Evolutionary conservation across 2,113 vertebrate species (phyloP), one percentile per base, ranked within the genome.

Genomic region (Sylvicapra grimmia): DNA sequence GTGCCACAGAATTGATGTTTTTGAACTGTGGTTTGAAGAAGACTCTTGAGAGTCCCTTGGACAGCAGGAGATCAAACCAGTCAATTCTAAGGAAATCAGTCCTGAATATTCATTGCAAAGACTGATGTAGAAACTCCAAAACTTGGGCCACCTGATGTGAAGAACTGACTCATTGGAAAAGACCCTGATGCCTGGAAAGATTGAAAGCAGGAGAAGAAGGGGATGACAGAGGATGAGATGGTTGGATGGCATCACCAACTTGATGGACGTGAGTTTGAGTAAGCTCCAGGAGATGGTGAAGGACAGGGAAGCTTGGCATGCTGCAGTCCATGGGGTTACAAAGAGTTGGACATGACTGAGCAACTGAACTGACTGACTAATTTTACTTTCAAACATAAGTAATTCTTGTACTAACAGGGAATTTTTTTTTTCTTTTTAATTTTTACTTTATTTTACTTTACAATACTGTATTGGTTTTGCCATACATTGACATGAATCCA

Each of bases 321-420:
- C n/a, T 40, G 19, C 0, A 1, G 19, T 36, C 9, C n/a, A 72
- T 0, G 2, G 65, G n/a, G n/a, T 40, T 5, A 10, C 68, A 72
- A 40, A 72, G 68, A 72, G n/a, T 72, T 72, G 68, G 68, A 36
- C 68, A 72, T 5, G n/a, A 72, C 5, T 72, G 68, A 72, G 68
- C 68, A 72, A 40, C 68, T 40, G 19, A 72, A 40, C 63, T 68
- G 63, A n/a, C 59, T 63, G 61, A 68, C 68, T 77, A 27, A n/a
- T 77, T n/a, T 93, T 82, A 36, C 31, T 65, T 54, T 83, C 36
- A 94, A 94, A n/a, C 90, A 58, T 58, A 95, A 97, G 27, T n/a
- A 51, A 85, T 90, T 94, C 40, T 49, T 91, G 3, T 51, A 82
- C 13, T 77, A 59, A 44, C 87, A 65, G 21, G 23, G 65, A 72